Conservation (phyloP, 2,888 invertebrate species). For the Limnephilus lunatus region DNA sequence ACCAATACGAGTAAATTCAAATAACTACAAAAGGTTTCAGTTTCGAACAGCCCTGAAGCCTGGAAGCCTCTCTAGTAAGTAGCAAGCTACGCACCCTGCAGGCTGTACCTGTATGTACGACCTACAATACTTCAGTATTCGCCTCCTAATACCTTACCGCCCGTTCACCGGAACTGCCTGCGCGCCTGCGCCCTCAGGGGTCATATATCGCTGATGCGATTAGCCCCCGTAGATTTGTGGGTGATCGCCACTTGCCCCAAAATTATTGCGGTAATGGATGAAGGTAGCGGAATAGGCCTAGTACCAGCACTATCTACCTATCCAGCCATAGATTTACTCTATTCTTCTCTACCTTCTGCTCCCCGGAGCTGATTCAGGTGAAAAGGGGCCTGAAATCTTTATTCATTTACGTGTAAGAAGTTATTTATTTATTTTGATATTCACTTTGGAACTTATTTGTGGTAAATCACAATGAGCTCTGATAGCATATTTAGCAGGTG, state of each 20-base stretch:
- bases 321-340: not conserved
- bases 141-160: not conserved
- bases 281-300: conserved; percentile 14
- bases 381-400: not conserved
- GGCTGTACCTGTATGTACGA: not conserved
- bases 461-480: no score
- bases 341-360: not conserved
- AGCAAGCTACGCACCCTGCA: conserved; percentile 15
- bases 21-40: not conserved
- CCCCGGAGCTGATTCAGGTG: not conserved
- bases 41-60: not conserved
- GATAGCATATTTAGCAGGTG: no score
- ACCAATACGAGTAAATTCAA: not conserved
- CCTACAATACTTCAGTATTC: not conserved
- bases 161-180: not conserved
- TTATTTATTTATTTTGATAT: no score
- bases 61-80: not conserved
- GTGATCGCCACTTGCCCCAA: conserved; percentile 38
- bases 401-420: not conserved
- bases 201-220: conserved; percentile 54
- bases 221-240: conserved; percentile 49
- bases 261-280: conserved; percentile 32
- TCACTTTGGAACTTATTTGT: no score
- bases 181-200: conserved; percentile 10
- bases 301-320: not conserved